Percentiles rank a stretch among this genome's conserved stretches.
Evolutionary conservation across 2,113 vertebrate genomes (phyloP).

Genomic region (Hemicordylus capensis): DNA sequence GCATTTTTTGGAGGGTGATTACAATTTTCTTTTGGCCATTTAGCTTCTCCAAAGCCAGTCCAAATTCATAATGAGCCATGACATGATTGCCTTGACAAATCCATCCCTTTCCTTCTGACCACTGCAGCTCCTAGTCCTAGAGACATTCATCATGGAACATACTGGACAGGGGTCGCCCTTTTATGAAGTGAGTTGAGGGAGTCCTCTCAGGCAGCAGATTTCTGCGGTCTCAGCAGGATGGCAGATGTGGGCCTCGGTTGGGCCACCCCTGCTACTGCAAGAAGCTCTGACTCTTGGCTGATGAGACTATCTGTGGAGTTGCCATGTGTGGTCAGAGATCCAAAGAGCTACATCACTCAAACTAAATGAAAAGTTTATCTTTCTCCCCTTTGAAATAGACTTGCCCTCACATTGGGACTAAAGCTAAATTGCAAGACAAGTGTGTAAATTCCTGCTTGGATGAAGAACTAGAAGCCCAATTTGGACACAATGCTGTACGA

Average conservation of each 20-base stretch:
- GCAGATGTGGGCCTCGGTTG: too few species aligned
- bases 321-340: background rate
- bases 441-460: background rate
- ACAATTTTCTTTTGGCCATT: constrained; percentile 25
- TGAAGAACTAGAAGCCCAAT: too few species aligned
- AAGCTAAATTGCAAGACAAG: background rate
- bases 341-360: background rate
- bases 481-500: too few species aligned
- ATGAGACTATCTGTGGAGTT: background rate
- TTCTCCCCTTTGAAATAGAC: background rate
- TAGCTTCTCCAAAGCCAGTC: background rate
- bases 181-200: too few species aligned
- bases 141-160: background rate
- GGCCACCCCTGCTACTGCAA: too few species aligned
- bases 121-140: background rate
- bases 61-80: background rate
- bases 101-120: background rate
- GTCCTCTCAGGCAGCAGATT: too few species aligned
- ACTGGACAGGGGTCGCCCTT: too few species aligned
- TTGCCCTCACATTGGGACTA: background rate
- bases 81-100: constrained; percentile 1
- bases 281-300: background rate
- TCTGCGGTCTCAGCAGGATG: too few species aligned
- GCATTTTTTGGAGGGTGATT: constrained; percentile 39
- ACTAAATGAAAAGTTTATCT: background rate